phyloP scores from a whole-genome alignment of 2,888 invertebrate species.

The Lomographa bimaculata region DNA sequence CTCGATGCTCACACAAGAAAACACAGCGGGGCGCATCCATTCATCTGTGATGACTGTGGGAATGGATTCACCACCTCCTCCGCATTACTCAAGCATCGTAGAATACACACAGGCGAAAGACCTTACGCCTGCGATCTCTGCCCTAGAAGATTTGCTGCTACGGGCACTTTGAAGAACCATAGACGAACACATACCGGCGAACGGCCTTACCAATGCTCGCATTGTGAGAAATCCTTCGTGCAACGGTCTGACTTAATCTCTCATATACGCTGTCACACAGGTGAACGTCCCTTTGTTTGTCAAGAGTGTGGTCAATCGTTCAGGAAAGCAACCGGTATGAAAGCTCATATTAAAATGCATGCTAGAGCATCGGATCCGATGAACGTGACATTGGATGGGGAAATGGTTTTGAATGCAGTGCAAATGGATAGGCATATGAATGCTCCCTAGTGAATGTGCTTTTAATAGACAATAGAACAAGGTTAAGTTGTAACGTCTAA shows the following conservation, averaged over 20 bases:
- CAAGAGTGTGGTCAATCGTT: slow-evolving; percentile 77
- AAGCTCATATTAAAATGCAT: slow-evolving; percentile 76
- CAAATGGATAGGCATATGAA: slow-evolving; percentile 28
- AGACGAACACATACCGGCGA: slow-evolving; percentile 83
- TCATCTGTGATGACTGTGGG: slow-evolving; percentile 80
- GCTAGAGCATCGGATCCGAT: slow-evolving; percentile 19
- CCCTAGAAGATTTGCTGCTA: slow-evolving; percentile 80
- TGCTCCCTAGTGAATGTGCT: background rate
- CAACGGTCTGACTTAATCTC: slow-evolving; percentile 83
- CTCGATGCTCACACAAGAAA: slow-evolving; percentile 81
- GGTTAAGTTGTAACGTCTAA: too few species aligned
- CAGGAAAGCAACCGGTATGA: slow-evolving; percentile 77
- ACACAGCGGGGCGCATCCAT: slow-evolving; percentile 85
- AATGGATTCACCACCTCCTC: slow-evolving; percentile 84
- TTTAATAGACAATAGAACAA: too few species aligned
- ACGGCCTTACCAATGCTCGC: slow-evolving; percentile 79
- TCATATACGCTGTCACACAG: slow-evolving; percentile 83
- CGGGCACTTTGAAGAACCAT: slow-evolving; percentile 83
- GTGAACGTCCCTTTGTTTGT: slow-evolving; percentile 72
- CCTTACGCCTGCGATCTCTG: slow-evolving; percentile 85
- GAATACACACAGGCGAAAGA: slow-evolving; percentile 84
- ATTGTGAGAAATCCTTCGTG: slow-evolving; percentile 82
- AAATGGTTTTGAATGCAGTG: slow-evolving; percentile 9
- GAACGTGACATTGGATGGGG: slow-evolving; percentile 28
- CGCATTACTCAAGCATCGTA: slow-evolving; percentile 81